Evolutionary conservation across 1,140 invertebrate species (phyloP).

Genomic region (Panulirus ornatus): DNA sequence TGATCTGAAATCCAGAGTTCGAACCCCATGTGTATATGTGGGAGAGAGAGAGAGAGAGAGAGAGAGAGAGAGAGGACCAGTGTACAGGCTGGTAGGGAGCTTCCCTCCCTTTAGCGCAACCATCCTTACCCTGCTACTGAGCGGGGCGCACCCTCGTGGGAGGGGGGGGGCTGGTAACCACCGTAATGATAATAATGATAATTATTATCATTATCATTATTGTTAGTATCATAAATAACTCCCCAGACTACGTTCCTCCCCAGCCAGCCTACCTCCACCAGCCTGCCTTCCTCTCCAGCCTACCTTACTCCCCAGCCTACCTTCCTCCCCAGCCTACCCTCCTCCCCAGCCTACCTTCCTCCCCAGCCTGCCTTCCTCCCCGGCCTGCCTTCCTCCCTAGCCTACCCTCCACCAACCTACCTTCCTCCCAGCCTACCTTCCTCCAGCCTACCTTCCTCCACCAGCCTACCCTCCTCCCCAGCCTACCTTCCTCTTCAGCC

Average conservation of each 20-base stretch:
- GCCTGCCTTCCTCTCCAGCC: not conserved
- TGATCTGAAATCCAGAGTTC: too few relatives aligned
- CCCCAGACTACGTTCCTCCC: not conserved
- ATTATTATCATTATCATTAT: too few relatives aligned
- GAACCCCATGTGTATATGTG: too few relatives aligned
- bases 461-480: not conserved
- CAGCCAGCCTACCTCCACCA: not conserved
- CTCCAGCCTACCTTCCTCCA: not conserved
- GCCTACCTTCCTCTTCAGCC: not conserved
- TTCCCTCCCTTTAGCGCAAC: too few relatives aligned
- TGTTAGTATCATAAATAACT: too few relatives aligned
- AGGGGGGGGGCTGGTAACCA: too few relatives aligned
- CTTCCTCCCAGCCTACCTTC: not conserved
- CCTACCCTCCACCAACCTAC: not conserved
- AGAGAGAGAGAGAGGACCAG: too few relatives aligned
- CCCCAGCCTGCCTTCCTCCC: not conserved
- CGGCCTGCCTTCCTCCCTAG: not conserved
- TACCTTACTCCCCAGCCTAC: not conserved
- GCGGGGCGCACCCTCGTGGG: too few relatives aligned
- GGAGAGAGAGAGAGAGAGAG: too few relatives aligned
- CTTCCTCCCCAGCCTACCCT: not conserved
- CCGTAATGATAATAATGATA: too few relatives aligned
- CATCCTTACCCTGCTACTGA: too few relatives aligned
- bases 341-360: not conserved
- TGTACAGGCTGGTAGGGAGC: too few relatives aligned